These are phyloP conservation scores for Cyanoramphus novaezelandiae DNA, from an alignment of 2,113 vertebrate genomes.

Conservation along the genomic window DNA sequence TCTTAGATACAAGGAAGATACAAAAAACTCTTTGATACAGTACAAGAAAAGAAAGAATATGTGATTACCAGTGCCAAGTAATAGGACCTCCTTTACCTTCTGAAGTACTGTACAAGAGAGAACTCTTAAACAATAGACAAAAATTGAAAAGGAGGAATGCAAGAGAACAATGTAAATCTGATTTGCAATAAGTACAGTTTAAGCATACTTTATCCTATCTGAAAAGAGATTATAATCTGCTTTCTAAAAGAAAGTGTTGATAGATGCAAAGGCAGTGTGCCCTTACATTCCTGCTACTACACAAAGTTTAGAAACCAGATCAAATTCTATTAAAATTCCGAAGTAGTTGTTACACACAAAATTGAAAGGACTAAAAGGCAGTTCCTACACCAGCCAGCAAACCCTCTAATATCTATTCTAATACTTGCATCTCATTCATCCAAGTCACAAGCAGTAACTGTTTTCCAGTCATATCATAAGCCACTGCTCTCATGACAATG, in stretches of 20 bases:
- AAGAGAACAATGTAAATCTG: not conserved
- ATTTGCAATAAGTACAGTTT: not conserved
- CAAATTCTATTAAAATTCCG: not conserved
- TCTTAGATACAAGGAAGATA: not conserved
- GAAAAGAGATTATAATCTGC: not conserved
- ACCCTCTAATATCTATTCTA: not conserved
- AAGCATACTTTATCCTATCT: not conserved
- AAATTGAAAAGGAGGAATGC: slow-evolving; percentile 20
- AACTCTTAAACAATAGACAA: slow-evolving; percentile 4
- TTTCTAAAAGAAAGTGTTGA: not conserved
- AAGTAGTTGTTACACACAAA: not conserved
- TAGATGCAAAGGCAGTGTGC: not conserved
- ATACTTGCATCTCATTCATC: not conserved
- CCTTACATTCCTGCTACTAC: not conserved
- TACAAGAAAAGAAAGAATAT: not conserved
- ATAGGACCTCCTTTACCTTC: not conserved
- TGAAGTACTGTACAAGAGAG: not conserved
- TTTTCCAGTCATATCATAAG: not conserved
- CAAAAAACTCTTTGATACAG: not conserved
- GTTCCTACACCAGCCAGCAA: not conserved
- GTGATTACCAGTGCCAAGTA: slow-evolving; percentile 6
- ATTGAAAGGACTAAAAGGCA: not conserved
- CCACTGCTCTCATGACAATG: not conserved
- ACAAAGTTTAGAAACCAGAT: not conserved
- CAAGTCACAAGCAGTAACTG: not conserved